These are phyloP conservation scores for Dreissena polymorpha DNA, from an alignment of 1,140 invertebrate genomes.

Conservation along the genomic window DNA sequence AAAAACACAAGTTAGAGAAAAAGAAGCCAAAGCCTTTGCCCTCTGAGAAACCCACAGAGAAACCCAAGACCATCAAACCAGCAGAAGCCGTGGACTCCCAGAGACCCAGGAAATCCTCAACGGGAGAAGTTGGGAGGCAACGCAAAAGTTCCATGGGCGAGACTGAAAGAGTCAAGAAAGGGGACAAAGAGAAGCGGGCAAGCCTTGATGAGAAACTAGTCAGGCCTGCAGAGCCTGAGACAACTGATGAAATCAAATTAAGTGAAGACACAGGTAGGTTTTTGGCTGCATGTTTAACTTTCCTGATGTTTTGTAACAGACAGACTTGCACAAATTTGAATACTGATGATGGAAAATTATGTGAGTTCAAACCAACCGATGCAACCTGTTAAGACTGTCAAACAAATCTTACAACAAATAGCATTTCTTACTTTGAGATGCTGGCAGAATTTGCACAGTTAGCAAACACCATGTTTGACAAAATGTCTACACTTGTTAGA, in stretches of 20 bases:
- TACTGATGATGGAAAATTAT: no score
- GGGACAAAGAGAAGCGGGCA: constrained; percentile 33
- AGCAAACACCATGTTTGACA: no score
- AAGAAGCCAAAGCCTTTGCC: constrained; percentile 3
- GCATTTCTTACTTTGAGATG: no score
- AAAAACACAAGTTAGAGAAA: constrained; percentile 49
- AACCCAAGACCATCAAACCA: constrained; percentile 23
- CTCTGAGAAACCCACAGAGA: constrained; percentile 35
- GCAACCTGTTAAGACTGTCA: no score
- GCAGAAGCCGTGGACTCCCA: constrained; percentile 5
- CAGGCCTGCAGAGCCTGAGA: not conserved
- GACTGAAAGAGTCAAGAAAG: constrained; percentile 16
- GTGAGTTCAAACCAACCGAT: no score
- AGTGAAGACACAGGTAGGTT: constrained; percentile 44
- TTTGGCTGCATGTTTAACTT: no score
- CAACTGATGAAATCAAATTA: constrained; percentile 3
- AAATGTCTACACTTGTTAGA: no score
- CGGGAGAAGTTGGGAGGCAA: constrained; percentile 10
- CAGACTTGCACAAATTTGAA: no score
- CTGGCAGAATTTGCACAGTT: no score
- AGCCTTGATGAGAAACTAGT: constrained; percentile 15
- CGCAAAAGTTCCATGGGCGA: constrained; percentile 19
- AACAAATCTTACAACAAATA: no score
- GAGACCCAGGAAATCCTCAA: not conserved
- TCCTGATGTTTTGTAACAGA: no score